Conservation (phyloP, 2,797 vertebrate genomes). For the Sebastes variabilis region DNA sequence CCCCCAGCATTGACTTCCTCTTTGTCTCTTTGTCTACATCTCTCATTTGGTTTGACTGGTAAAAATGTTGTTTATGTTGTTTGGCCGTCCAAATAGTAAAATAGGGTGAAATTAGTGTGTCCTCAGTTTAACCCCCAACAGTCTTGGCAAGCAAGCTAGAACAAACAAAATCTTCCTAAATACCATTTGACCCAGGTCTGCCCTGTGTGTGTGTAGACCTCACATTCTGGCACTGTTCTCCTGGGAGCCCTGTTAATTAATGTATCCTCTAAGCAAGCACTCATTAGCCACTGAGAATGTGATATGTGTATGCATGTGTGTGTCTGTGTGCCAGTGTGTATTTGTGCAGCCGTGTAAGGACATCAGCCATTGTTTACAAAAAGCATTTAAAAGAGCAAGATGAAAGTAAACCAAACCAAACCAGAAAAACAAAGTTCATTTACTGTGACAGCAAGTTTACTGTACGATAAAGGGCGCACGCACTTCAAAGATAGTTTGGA, state of each 20-base stretch:
- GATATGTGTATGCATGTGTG: slow-evolving; percentile 7
- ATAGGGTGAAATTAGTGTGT: not conserved
- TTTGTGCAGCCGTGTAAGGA: slow-evolving; percentile 27
- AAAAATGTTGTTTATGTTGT: not conserved
- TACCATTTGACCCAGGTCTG: slow-evolving; percentile 34
- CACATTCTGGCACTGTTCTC: slow-evolving; percentile 43
- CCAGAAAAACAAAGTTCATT: slow-evolving; percentile 46
- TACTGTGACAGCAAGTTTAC: slow-evolving; percentile 27
- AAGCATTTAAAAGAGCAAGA: not conserved
- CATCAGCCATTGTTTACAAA: slow-evolving; percentile 30
- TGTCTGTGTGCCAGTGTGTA: not conserved
- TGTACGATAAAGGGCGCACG: not conserved
- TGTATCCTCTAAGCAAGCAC: slow-evolving; percentile 30
- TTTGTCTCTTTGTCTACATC: not conserved
- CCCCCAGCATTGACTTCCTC: not conserved
- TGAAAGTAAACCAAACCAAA: slow-evolving; percentile 5
- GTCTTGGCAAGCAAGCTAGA: slow-evolving; percentile 15
- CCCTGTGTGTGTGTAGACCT: slow-evolving; percentile 11
- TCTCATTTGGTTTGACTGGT: not conserved
- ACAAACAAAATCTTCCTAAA: slow-evolving; percentile 39
- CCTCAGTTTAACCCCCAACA: slow-evolving; percentile 33
- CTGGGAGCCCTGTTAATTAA: slow-evolving; percentile 65
- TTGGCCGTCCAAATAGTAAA: not conserved
- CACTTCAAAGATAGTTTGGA: slow-evolving; percentile 29
- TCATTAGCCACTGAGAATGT: slow-evolving; percentile 53